Evolutionary conservation across 2,113 vertebrate genomes (phyloP), one percentile per base, ranked within the genome.

Genomic region (Oophaga pumilio): DNA sequence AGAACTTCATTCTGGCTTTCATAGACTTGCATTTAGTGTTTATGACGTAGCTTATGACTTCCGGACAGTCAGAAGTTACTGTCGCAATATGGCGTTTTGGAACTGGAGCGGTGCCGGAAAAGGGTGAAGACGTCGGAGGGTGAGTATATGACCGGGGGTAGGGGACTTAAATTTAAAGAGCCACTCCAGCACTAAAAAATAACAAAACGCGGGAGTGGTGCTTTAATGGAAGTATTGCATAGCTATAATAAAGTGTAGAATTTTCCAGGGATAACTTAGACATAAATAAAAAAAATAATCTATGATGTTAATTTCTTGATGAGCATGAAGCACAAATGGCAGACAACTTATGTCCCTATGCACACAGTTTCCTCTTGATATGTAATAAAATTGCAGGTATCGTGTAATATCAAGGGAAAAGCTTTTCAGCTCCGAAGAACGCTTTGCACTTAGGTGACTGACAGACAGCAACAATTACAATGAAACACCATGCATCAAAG

Each of bases 381-480:
- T 71, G 64, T 69, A 78, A 66, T 79, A 79, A 79, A 79, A 69
- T 79, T 87, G 50, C 56, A 60, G 49, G 76, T 76, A 85, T 85
- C 74, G 77, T 74, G 74, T 76, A 85, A 24, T 85, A 66, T 71
- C 57, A 71, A 87, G 74, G 77, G 76, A 66, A 79, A 78, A 78
- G n/a, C 52, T 80, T 80, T 80, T 81, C 52, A 87, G 76, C 80
- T 87, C 68, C 22, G 43, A 59, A 50, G 71, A 57, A 28, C 20
- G 12, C 64, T 71, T 59, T 71, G 28, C 64, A 59, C 76, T 43
- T 71, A 81, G 77, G 85, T 81, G 85, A 87, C 24, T 81, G 86
- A 74, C 76, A 82, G 56, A 81, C 86, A 49, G 79, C 56, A 82
- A 87, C 86, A 87, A 87, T 87, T 82, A 87, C 69, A 74, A 74